phyloP scores from a whole-genome alignment of 2,797 vertebrate genomes.

The Dryobates pubescens region DNA sequence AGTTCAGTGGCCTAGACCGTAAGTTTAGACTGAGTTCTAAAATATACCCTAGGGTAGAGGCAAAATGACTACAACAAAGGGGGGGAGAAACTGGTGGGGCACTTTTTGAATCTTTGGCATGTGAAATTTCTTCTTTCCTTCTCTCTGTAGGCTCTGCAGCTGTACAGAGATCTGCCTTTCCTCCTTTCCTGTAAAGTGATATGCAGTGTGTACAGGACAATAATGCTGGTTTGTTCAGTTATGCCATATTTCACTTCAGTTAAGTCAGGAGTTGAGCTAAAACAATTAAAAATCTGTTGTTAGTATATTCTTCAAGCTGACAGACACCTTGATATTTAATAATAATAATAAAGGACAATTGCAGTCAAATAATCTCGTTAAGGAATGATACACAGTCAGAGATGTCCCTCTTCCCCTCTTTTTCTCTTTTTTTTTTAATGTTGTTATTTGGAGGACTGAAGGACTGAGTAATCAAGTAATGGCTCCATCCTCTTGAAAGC shows the following conservation, averaged over 20 bases:
- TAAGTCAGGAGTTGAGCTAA: not conserved
- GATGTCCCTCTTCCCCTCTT: rapidly evolving
- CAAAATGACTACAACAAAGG: not conserved
- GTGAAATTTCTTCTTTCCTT: not conserved
- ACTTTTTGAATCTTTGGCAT: not conserved
- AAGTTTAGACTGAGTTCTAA: not conserved
- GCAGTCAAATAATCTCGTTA: not conserved
- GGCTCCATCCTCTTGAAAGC: not conserved
- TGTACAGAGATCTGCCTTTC: not conserved
- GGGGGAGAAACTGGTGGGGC: not conserved
- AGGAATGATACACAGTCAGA: not conserved
- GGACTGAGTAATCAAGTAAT: not conserved
- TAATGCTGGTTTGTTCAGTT: not conserved
- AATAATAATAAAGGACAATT: not conserved
- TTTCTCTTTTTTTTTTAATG: not conserved
- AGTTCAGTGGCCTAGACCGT: not conserved
- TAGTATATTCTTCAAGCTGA: not conserved
- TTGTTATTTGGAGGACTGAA: not conserved
- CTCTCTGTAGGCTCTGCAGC: not conserved
- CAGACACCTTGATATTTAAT: not conserved
- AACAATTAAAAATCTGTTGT: not conserved
- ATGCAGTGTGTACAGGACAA: rapidly evolving
- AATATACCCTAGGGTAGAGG: rapidly evolving
- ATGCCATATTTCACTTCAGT: not conserved
- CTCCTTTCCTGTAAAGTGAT: not conserved